These are phyloP conservation scores for Pituophis catenifer DNA, from an alignment of 2,113 vertebrate species.

Conservation along the genomic window DNA sequence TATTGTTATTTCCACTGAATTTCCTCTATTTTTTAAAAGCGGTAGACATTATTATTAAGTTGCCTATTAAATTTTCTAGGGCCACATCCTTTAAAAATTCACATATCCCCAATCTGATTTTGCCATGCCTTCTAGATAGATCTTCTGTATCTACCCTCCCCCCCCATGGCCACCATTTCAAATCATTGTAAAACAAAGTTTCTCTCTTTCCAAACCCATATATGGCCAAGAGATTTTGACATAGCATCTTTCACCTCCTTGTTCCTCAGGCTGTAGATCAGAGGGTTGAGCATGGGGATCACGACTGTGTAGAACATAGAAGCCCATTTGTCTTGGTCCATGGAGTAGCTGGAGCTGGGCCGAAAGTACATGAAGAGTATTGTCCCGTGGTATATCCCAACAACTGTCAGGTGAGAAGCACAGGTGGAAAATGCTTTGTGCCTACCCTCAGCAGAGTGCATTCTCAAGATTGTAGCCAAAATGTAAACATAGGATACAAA, in stretches of 20 bases:
- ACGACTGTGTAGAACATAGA: conserved; percentile 33
- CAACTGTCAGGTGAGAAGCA: conserved; percentile 45
- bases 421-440: conserved; percentile 57
- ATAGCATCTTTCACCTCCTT: conserved; percentile 48
- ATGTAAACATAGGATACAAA: conserved; percentile 46
- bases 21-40: not conserved
- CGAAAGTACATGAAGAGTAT: conserved; percentile 39
- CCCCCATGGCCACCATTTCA: not conserved
- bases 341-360: not conserved
- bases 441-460: conserved; percentile 32
- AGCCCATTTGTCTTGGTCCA: conserved; percentile 8
- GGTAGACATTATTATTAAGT: not conserved
- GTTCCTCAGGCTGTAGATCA: not conserved
- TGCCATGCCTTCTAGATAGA: not conserved
- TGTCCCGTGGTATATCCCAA: conserved; percentile 39
- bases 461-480: conserved; percentile 41
- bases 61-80: not conserved
- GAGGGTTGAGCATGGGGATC: conserved; percentile 54
- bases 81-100: not conserved
- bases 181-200: not conserved
- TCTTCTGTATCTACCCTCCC: not conserved
- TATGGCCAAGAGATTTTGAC: conserved; percentile 20
- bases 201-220: not conserved
- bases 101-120: conserved; percentile 3
- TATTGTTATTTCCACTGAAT: not conserved